Base-by-base conservation (phyloP, 2,888 invertebrate species). In the Dioctria rufipes region DNA sequence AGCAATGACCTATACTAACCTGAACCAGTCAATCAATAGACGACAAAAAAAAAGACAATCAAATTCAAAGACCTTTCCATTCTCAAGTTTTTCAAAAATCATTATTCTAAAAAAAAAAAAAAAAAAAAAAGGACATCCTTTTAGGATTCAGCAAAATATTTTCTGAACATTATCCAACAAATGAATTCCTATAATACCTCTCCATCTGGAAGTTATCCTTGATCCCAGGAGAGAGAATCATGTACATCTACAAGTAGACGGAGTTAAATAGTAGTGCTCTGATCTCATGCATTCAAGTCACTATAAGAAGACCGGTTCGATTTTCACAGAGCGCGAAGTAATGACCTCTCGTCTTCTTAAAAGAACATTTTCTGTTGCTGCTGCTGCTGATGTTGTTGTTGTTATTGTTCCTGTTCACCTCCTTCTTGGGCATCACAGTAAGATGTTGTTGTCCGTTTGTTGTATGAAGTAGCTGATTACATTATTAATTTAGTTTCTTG, bases 401-500 rank as follows among this genome's bases (percentile, higher is more conserved):
- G 61, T 46, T 77, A 46, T 46, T 77, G 77, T 46, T 77, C 63
- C 63, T 78, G 78, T 65, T 66, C 65, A 78, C 49, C 78, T 66
- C 66, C 78, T 78, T 66, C 78, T 25, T 66, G 61, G 77, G 77
- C 77, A 77, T 25, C 25, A 25, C 51, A 77, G 77, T 63, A 63
- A 61, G 77, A 63, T 49, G 77, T 42, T 78, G 78, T 78, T 77
- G 77, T 61, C 63, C 60, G 60, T 67, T 69, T 75, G 67, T 83
- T 82, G 80, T 80, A 84, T 85, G 86, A 86, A 85, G 86, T 86
- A 87, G 87, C 86, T 87, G 85, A 85, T 85, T 85, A 84, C 85
- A 85, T 85, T 85, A 85, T 85, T 87, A 87, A 87, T 87, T 87
- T 87, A 87, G 86, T 86, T 87, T 87, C 87, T 86, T 87, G 87